These are phyloP conservation scores for Catagonus wagneri DNA, from an alignment of 2,113 vertebrate species.

Conservation along the genomic window DNA sequence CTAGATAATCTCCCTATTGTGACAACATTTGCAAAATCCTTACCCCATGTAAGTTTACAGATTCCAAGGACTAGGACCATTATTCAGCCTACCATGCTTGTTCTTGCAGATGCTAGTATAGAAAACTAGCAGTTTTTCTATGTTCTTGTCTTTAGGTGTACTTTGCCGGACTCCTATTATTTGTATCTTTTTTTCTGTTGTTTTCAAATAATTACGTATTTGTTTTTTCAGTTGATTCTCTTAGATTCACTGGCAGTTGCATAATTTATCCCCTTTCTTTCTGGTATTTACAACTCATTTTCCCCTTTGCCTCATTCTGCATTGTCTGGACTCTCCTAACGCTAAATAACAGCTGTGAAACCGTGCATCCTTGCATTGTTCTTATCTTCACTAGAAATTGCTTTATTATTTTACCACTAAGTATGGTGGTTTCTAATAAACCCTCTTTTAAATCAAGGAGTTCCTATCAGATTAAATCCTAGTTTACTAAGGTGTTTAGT, in stretches of 20 bases:
- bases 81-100: neutral
- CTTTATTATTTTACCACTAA: slow-evolving; percentile 40
- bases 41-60: neutral
- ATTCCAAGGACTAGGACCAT: neutral
- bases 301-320: neutral
- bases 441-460: neutral
- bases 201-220: neutral
- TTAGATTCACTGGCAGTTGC: neutral
- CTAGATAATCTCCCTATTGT: neutral
- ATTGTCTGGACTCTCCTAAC: neutral
- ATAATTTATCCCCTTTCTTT: slow-evolving; percentile 2
- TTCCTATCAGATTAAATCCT: slow-evolving; percentile 37
- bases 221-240: slow-evolving; percentile 25
- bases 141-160: neutral
- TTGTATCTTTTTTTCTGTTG: slow-evolving; percentile 5
- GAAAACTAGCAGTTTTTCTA: neutral
- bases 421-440: neutral
- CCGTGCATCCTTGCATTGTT: slow-evolving; percentile 46
- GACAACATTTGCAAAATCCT: neutral
- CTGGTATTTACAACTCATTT: neutral
- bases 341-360: slow-evolving; percentile 4
- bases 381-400: slow-evolving; percentile 40
- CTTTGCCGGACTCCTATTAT: neutral
- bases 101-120: neutral
- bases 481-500: slow-evolving; percentile 35